phyloP scores from a whole-genome alignment of 2,888 invertebrate species.

The Lithodes maja region DNA sequence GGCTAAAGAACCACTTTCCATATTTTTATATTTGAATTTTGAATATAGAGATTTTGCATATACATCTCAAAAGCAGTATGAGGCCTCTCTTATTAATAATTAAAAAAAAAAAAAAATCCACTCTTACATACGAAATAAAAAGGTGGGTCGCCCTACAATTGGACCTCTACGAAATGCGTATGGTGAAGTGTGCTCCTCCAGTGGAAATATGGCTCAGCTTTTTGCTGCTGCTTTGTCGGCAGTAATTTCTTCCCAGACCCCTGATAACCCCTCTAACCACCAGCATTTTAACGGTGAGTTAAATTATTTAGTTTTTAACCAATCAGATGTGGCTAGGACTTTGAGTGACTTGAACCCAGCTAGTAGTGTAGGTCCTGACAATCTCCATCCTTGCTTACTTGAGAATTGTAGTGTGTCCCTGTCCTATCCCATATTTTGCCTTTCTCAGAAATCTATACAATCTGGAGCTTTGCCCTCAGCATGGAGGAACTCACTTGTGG shows the following conservation, averaged over 20 bases:
- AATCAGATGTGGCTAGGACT: background rate
- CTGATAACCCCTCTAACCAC: background rate
- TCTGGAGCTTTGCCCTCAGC: no score
- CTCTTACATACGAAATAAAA: background rate
- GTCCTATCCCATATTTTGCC: no score
- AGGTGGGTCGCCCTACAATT: conserved; percentile 7
- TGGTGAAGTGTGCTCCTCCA: background rate
- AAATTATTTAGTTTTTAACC: background rate
- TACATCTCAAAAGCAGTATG: background rate
- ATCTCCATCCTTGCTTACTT: background rate
- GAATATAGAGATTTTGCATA: background rate
- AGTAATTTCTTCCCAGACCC: background rate
- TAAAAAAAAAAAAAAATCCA: background rate
- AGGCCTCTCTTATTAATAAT: background rate
- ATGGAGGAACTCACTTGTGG: no score
- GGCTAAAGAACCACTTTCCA: background rate
- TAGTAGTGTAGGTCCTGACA: conserved; percentile 8
- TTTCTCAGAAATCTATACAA: no score
- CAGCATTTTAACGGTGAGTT: no score
- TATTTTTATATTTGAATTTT: background rate
- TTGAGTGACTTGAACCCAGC: background rate
- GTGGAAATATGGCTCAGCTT: background rate
- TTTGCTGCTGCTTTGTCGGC: background rate
- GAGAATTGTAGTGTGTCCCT: background rate
- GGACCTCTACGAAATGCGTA: background rate